Conservation (phyloP, 37 sponge, comb jelly and placozoan genomes). For the Spongilla lacustris region DNA sequence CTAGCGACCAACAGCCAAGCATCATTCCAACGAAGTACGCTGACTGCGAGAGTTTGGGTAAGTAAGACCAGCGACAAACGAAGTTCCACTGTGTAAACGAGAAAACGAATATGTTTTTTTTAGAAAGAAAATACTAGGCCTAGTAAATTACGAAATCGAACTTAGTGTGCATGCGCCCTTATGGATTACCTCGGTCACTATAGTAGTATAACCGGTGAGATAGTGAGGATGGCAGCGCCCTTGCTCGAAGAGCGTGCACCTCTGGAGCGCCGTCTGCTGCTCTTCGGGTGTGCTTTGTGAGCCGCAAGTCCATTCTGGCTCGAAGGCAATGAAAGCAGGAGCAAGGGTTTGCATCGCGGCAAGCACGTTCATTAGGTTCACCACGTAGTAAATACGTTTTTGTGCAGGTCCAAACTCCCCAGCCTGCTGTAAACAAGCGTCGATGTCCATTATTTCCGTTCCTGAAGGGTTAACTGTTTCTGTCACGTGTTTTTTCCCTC, state of each 20-base stretch:
- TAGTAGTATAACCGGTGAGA: conserved; percentile 18
- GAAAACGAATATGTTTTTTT: background rate
- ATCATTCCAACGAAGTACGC: conserved; percentile 54
- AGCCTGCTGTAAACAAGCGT: conserved; percentile 39
- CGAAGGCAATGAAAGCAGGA: conserved; percentile 18
- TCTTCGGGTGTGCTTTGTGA: background rate
- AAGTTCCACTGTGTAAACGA: conserved; percentile 64
- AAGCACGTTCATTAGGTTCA: background rate
- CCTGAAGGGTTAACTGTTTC: background rate
- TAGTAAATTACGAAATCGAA: too few relatives aligned
- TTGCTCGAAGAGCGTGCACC: conserved; percentile 24
- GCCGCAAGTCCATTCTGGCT: conserved; percentile 50
- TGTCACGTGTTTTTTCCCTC: conserved; percentile 2
- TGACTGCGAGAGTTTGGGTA: conserved; percentile 54
- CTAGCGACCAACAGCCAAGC: conserved; percentile 56
- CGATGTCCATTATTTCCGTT: conserved; percentile 43
- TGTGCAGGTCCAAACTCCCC: conserved; percentile 60
- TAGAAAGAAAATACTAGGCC: too few relatives aligned
- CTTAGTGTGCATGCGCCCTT: background rate
- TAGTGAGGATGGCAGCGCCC: conserved; percentile 25
- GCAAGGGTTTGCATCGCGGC: conserved; percentile 15
- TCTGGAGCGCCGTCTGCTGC: background rate
- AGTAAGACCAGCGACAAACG: conserved; percentile 30
- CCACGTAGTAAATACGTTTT: conserved; percentile 20
- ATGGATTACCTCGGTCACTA: conserved; percentile 51